phyloP scores from a whole-genome alignment of 2,888 invertebrate genomes.

The Osedax frankpressi region DNA sequence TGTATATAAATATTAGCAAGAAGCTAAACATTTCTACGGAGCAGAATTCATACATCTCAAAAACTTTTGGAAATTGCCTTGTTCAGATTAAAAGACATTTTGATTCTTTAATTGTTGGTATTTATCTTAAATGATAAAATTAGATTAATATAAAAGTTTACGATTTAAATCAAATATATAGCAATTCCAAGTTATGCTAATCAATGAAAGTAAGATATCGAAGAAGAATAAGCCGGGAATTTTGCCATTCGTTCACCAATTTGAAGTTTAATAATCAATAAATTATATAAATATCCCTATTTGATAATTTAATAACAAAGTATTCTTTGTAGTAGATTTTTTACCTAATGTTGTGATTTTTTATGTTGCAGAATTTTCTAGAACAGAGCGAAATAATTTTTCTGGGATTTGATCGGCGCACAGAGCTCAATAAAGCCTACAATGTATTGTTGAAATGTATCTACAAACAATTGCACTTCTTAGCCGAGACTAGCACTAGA shows the following conservation, averaged over 20 bases:
- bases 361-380: constrained; percentile 66
- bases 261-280: no score
- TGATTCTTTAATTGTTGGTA: constrained; percentile 67
- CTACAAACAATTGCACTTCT: not conserved
- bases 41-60: constrained; percentile 70
- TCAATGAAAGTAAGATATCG: constrained; percentile 58
- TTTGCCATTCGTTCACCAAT: constrained; percentile 72
- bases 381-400: constrained; percentile 75
- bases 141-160: no score
- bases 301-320: no score
- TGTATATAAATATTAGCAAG: constrained; percentile 75
- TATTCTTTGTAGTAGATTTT: no score
- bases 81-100: constrained; percentile 79
- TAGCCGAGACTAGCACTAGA: not conserved
- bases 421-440: constrained; percentile 45
- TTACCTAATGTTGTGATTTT: no score
- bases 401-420: constrained; percentile 63
- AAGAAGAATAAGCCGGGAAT: constrained; percentile 73
- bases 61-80: constrained; percentile 70
- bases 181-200: not conserved
- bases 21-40: constrained; percentile 82
- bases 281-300: constrained; percentile 20
- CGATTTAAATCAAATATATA: no score
- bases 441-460: constrained; percentile 36
- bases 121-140: no score